A percentile compares a stretch with the other conserved stretches of the same genome.
Evolutionary conservation across 2,113 vertebrate species (phyloP).

Genomic region (Sinocyclocheilus rhinocerous): DNA sequence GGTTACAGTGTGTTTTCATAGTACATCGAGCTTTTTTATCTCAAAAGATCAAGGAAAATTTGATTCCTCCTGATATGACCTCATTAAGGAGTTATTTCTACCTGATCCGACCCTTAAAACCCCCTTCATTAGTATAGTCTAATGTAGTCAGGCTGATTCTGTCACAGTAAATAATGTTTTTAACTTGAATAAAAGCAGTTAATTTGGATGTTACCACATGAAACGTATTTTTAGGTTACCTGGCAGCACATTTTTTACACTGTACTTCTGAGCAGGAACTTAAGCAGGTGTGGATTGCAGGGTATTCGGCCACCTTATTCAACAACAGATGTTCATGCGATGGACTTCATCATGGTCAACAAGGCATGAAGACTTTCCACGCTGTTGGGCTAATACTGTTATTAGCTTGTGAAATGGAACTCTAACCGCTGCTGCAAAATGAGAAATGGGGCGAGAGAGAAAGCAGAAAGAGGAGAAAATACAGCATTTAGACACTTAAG

Average conservation of each 20-base stretch:
- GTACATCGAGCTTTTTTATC: not conserved
- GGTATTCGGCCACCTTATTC: conserved; percentile 14
- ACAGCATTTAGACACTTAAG: not conserved
- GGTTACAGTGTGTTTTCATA: not conserved
- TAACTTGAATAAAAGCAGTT: not conserved
- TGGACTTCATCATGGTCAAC: conserved; percentile 51
- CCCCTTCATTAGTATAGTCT: not conserved
- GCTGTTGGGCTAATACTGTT: conserved; percentile 31
- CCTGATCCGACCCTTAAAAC: not conserved
- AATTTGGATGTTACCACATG: not conserved
- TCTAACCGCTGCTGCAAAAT: conserved; percentile 10
- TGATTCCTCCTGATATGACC: conserved; percentile 2
- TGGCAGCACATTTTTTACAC: not conserved
- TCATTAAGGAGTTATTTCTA: not conserved
- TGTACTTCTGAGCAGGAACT: not conserved
- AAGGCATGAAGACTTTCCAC: conserved; percentile 40
- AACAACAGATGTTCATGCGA: conserved; percentile 41
- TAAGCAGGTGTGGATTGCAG: conserved; percentile 22
- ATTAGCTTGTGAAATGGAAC: conserved; percentile 36
- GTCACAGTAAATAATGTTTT: not conserved
- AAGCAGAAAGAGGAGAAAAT: not conserved
- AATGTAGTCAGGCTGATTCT: not conserved
- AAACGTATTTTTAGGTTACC: not conserved
- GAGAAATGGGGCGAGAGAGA: not conserved
- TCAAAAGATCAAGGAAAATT: conserved; percentile 1